Conservation (phyloP, 2,113 vertebrate species). For the Rattus rattus region DNA sequence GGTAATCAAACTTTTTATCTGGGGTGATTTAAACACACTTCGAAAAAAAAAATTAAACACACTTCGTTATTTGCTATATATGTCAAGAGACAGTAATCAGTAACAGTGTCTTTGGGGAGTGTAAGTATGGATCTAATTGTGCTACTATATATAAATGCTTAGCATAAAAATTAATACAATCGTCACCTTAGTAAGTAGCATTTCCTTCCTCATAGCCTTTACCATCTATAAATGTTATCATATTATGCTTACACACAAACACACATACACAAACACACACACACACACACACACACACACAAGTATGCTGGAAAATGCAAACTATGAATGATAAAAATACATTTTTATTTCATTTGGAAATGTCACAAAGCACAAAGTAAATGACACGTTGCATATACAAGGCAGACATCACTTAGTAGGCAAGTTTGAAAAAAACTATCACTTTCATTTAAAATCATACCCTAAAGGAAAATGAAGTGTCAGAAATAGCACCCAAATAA, state of each 20-base stretch:
- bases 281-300: neutral
- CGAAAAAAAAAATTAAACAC: too few relatives aligned
- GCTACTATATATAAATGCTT: neutral
- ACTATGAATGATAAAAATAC: constrained; percentile 43
- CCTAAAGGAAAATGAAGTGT: constrained; percentile 59
- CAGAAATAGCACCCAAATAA: constrained; percentile 67
- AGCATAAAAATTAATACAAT: neutral
- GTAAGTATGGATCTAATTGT: neutral
- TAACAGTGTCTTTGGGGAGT: neutral
- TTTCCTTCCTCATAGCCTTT: neutral
- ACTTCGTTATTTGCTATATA: neutral
- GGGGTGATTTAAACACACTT: neutral
- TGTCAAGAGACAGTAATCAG: neutral
- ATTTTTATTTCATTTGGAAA: constrained; percentile 51
- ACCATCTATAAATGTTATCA: neutral
- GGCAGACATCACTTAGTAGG: constrained; percentile 53
- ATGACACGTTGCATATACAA: constrained; percentile 8
- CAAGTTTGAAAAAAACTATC: constrained; percentile 73
- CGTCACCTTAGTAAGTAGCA: neutral
- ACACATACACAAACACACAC: neutral
- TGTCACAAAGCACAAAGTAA: constrained; percentile 46
- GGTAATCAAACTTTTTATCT: neutral
- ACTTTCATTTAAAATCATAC: constrained; percentile 71
- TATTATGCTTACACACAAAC: neutral
- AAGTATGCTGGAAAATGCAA: neutral